Percentiles rank a stretch among this genome's conserved stretches.
Evolutionary conservation across 2,888 invertebrate genomes (phyloP).

Genomic region (Epistrophe grossulariae): DNA sequence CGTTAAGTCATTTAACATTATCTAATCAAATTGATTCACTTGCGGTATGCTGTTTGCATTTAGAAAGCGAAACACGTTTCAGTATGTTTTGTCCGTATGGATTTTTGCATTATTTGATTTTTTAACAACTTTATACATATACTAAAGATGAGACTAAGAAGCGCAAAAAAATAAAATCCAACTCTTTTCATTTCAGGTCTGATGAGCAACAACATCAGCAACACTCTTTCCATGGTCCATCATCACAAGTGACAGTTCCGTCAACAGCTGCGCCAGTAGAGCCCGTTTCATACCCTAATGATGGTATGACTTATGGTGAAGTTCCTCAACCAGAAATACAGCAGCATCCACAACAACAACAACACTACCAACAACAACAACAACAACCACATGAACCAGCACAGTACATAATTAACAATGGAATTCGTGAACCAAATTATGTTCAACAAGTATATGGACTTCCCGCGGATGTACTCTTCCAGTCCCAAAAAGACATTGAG

Average conservation of each 20-base stretch:
- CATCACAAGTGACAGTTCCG: conserved; percentile 77
- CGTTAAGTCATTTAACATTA: conserved; percentile 47
- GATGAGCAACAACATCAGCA: conserved; percentile 76
- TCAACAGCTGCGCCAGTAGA: conserved; percentile 74
- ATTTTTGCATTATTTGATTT: conserved; percentile 45
- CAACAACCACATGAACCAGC: conserved; percentile 53
- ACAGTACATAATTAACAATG: conserved; percentile 77
- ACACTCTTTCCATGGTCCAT: conserved; percentile 66
- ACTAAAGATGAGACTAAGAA: conserved; percentile 34
- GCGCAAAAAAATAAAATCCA: not conserved
- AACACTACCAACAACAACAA: too few relatives aligned
- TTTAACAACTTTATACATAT: conserved; percentile 1
- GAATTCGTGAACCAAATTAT: conserved; percentile 51
- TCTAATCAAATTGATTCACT: conserved; percentile 58
- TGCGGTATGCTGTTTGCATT: conserved; percentile 55
- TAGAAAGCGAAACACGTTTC: conserved; percentile 71
- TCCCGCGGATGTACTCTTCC: conserved; percentile 40
- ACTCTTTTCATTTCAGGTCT: conserved; percentile 61
- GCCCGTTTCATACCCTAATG: conserved; percentile 74
- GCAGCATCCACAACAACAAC: conserved; percentile 20
- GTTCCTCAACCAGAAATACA: conserved; percentile 44
- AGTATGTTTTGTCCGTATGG: conserved; percentile 26
- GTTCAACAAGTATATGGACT: conserved; percentile 50
- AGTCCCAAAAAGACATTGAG: conserved; percentile 52
- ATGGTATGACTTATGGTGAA: conserved; percentile 51